phyloP scores from a whole-genome alignment of 2,888 invertebrate genomes.

The Stramonita haemastoma region DNA sequence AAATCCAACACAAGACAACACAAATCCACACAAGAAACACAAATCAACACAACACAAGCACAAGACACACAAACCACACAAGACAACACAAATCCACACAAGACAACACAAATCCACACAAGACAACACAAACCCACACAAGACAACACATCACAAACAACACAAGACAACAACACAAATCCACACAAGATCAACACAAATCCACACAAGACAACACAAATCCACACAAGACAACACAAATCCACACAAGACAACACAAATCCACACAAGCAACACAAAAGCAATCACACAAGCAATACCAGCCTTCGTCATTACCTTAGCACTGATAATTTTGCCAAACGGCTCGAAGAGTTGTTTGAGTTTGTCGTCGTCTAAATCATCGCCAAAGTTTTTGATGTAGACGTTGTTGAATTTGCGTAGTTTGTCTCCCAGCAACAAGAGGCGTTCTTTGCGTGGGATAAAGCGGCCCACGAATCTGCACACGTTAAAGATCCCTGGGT shows the following conservation, averaged over 20 bases:
- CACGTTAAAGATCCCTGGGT: not conserved
- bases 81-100: not conserved
- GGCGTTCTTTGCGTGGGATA: constrained; percentile 97
- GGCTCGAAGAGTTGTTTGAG: constrained; percentile 93
- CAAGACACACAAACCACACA: not conserved
- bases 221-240: not conserved
- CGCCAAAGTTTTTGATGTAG: constrained; percentile 98
- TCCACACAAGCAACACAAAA: not conserved
- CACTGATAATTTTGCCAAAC: constrained; percentile 83
- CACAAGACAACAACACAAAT: too few species aligned
- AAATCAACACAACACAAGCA: not conserved
- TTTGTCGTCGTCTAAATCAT: constrained; percentile 94
- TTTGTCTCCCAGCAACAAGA: constrained; percentile 98
- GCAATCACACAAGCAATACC: too few species aligned
- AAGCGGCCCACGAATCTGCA: constrained; percentile 88
- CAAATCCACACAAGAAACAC: too few species aligned
- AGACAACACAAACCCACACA: not conserved
- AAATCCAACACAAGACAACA: too few species aligned
- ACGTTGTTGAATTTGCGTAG: constrained; percentile 97
- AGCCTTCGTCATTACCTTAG: constrained; percentile 62
- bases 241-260: not conserved
- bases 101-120: not conserved
- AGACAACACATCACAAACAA: too few species aligned
- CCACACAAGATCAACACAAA: too few species aligned
- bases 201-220: not conserved